Evolutionary conservation across 2,113 vertebrate species (phyloP).

Genomic region (Seriola aureovittata): DNA sequence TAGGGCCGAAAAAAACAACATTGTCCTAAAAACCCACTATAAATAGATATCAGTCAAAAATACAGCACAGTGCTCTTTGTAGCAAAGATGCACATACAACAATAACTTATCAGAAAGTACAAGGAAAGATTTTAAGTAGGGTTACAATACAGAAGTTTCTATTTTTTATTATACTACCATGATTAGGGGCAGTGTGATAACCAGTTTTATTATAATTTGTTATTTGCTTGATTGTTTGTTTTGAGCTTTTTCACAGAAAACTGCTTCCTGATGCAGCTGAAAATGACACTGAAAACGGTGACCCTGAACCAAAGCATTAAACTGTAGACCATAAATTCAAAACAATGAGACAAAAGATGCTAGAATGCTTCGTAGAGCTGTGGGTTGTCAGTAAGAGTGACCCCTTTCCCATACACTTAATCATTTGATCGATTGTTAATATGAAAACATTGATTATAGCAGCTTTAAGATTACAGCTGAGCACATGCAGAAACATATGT

Average conservation of each 20-base stretch:
- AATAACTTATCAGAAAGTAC: background rate
- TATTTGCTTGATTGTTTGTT: too few species aligned
- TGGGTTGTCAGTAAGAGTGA: background rate
- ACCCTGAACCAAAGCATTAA: background rate
- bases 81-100: background rate
- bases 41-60: background rate
- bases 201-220: too few species aligned
- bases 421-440: background rate
- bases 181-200: too few species aligned
- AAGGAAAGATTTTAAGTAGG: background rate
- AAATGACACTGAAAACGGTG: background rate
- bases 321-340: background rate
- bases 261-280: background rate
- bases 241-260: too few species aligned
- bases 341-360: background rate
- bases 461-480: slow-evolving; percentile 6
- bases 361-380: background rate
- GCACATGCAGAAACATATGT: background rate
- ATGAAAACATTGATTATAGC: slow-evolving; percentile 16
- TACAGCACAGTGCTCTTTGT: background rate
- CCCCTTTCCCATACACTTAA: background rate
- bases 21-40: background rate
- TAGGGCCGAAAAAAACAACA: background rate
- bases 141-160: too few species aligned
- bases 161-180: too few species aligned